phyloP scores from a whole-genome alignment of 2,888 invertebrate genomes.

The Parnassius orleans region DNA sequence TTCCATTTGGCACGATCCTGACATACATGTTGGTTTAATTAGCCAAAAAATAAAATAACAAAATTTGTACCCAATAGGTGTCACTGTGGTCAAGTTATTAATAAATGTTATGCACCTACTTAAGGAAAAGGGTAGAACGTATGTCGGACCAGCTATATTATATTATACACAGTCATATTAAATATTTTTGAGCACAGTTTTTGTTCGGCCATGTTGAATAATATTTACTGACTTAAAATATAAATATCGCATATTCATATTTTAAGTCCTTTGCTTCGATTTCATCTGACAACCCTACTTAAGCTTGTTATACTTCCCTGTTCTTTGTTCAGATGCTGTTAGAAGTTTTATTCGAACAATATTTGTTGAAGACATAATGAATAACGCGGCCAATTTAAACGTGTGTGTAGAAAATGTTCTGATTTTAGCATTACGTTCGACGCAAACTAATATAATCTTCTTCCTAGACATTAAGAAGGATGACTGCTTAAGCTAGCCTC shows the following conservation, averaged over 20 bases:
- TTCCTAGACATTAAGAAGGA: too few species aligned
- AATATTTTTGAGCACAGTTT: background rate
- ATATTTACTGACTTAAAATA: too few species aligned
- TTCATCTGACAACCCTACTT: slow-evolving; percentile 31
- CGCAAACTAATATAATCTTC: too few species aligned
- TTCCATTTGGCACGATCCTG: too few species aligned
- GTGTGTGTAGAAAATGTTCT: slow-evolving; percentile 38
- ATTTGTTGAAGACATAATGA: slow-evolving; percentile 55
- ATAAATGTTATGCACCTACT: too few species aligned
- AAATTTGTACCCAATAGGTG: too few species aligned
- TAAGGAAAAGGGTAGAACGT: too few species aligned
- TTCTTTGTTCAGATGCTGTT: slow-evolving; percentile 64
- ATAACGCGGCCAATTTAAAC: slow-evolving; percentile 54
- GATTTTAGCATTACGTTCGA: slow-evolving; percentile 8
- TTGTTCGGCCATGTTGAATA: background rate
- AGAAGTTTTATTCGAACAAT: slow-evolving; percentile 65
- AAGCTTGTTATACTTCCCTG: slow-evolving; percentile 61
- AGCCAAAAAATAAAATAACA: too few species aligned
- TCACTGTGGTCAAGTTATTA: too few species aligned
- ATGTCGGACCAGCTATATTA: too few species aligned
- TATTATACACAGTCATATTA: background rate
- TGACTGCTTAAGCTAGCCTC: too few species aligned
- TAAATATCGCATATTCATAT: background rate
- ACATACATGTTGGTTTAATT: too few species aligned
- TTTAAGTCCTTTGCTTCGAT: slow-evolving; percentile 9